phyloP scores from a whole-genome alignment of 2,888 invertebrate genomes.

The Phania funesta region DNA sequence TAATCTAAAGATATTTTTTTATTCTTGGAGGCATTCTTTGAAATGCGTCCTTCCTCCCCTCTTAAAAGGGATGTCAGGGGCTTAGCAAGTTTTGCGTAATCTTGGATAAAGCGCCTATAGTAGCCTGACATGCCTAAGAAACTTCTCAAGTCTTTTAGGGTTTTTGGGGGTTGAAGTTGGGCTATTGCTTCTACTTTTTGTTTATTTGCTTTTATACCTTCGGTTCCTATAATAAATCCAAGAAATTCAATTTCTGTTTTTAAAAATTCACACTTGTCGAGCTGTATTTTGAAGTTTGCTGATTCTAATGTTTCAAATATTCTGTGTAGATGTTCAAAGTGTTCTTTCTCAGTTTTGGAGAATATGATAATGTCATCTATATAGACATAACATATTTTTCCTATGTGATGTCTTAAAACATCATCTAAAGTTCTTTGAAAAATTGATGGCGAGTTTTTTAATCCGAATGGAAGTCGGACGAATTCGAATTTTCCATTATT shows the following conservation, averaged over 20 bases:
- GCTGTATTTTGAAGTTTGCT: slow-evolving; percentile 1
- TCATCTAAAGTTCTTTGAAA: slow-evolving; percentile 45
- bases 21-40: neutral
- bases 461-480: slow-evolving; percentile 6
- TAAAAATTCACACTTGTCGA: neutral
- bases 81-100: too few species aligned
- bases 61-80: too few species aligned
- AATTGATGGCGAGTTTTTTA: slow-evolving; percentile 22
- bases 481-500: slow-evolving; percentile 42
- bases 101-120: slow-evolving; percentile 27
- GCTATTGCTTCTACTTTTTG: slow-evolving; percentile 23
- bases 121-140: slow-evolving; percentile 34
- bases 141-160: slow-evolving; percentile 12
- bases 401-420: neutral
- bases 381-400: too few species aligned
- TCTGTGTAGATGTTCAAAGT: neutral
- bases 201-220: neutral
- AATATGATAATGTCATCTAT: slow-evolving; percentile 24
- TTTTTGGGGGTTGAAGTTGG: neutral
- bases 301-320: neutral
- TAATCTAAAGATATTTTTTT: slow-evolving; percentile 3
- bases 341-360: neutral
- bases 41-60: too few species aligned
- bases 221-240: neutral
- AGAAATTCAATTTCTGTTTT: neutral